Evolutionary conservation across 2,797 vertebrate genomes (phyloP), one percentile per base, ranked within the genome.

Genomic region (Alosa sapidissima): DNA sequence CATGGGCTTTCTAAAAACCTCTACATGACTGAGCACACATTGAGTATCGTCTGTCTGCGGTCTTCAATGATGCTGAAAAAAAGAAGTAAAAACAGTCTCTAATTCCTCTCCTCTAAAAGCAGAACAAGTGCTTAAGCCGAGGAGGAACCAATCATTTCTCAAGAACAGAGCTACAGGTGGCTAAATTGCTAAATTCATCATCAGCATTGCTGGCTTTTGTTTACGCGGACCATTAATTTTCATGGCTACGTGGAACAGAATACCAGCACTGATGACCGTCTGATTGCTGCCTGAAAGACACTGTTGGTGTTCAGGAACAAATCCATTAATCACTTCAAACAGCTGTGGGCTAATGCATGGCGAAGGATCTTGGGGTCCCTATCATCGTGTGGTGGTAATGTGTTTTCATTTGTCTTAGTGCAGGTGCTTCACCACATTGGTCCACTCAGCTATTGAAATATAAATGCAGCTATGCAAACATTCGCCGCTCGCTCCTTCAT

Each of bases 181-280:
- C 72, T 78, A 78, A 78, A 78, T 78, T 78, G 72, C 72, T 78
- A 78, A 78, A 78, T 78, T 78, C 72, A 78, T 78, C 72, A 78
- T 78, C 14, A 78, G 41, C 72, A 16, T 41, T 19, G 16, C 72
- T 2, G 72, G 41, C 72, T 78, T 78, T 78, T 78, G 72, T 78
- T 78, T 78, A 78, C 41, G 41, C 72, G 41, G 72, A 19, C 72
- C 72, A 78, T 78, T 78, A 78, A 78, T 78, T 78, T 78, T 78
- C 41, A 78, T 78, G 28, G 72, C 36, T 78, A 47, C 45, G 36
- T 47, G 72, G 72, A 78, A 78, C 41, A 47, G 72, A 78, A 78
- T 78, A 78, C 36, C 41, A 47, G 41, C 5, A 45, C 72, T 78
- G 72, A 78, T 78, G 72, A 78, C 72, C 36, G 72, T 78, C 72